Base-by-base conservation (phyloP, 2,113 vertebrate genomes). In the Oenanthe oenanthe region DNA sequence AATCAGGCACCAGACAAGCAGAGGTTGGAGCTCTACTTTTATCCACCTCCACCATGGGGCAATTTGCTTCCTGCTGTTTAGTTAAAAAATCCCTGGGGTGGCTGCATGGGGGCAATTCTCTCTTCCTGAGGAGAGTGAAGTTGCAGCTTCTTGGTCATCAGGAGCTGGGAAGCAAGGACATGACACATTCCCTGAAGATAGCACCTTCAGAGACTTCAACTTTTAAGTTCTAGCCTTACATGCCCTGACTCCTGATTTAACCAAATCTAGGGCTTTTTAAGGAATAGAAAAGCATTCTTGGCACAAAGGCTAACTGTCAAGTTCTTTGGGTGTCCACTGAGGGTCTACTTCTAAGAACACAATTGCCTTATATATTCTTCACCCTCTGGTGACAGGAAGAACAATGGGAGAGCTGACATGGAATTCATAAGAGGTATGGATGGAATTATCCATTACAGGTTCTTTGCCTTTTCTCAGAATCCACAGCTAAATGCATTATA, bases 151-250 rank as follows among this genome's bases (percentile, higher is more conserved):
- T 36, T 73, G 24, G 36, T 21, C 50, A 73, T 24, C 24, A 40
- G 45, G 31, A 72, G 31, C 38, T 76, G 48, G 6, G 70, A 74
- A 74, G 16, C 5, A 62, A 81, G 43, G 51, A 15, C 13, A 28
- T 0, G 1, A 43, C 8, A 19, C 0, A 2, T 4, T 25, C 24
- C 5, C 20, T 70, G 56, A 77, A 20, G 13, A n/a, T 0, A 58
- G 50, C 29, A 24, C 7, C 68, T 77, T 65, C 17, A 74, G 47
- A 57, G 8, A 29, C 51, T 77, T 65, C 42, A 50, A 40, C 50
- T 58, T 76, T 85, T 86, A 80, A 91, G 63, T 6, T 84, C 32
- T 28, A 73, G 34, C 38, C 82, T 10, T 29, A 34, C 21, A 8
- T 19, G 9, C 32, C 32, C n/a, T 38, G 45, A n/a, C 4, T 78